Base-by-base conservation (phyloP, 1,140 invertebrate genomes). In the Microplitis demolitor region DNA sequence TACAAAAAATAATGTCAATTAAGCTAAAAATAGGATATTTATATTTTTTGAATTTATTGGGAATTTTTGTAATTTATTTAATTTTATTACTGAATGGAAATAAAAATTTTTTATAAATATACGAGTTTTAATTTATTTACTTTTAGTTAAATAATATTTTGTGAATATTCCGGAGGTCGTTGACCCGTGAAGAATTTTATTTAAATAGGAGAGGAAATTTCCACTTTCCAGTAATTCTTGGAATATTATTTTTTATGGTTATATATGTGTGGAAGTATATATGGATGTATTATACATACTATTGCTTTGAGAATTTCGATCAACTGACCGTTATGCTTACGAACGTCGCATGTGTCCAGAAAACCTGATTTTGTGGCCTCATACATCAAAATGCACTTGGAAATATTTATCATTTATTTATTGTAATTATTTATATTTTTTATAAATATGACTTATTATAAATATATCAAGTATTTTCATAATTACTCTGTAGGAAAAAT, bases 291-390 rank as follows among this genome's bases (percentile, higher is more conserved):
- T 34, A 68, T 68, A 54, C 14, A 56, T 34, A 54, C 37, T 31
- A 34, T 51, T 34, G 51, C 33, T 58, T 4, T 51, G 34, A 31
- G 66, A 72, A 72, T 66, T 66, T 72, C 71, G 71, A 66, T 66
- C 58, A 35, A 54, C 62, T 35, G 11, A 72, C 71, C 63, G 71
- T 72, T 72, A 72, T 72, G 33, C 14, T 66, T 35, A 66, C 67
- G 35, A 34, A 58, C 51, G 35, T 69, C 24, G 58, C 62, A n/a
- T 50, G 56, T 60, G 45, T 69, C 16, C 53, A 67, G 45, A 16
- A 66, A 64, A 71, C 50, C 50, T 71, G 62, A 39, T 45, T 71
- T 14, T 71, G 62, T 71, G 62, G 39, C 39, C 39, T 45, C 11
- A 45, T 45, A 45, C 39, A 3, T 45, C 39, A 45, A 11, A 24